A percentile compares a stretch with the other conserved stretches of the same genome.
Conservation (phyloP, 2,797 vertebrate species). For the Synaphobranchus kaupii region DNA sequence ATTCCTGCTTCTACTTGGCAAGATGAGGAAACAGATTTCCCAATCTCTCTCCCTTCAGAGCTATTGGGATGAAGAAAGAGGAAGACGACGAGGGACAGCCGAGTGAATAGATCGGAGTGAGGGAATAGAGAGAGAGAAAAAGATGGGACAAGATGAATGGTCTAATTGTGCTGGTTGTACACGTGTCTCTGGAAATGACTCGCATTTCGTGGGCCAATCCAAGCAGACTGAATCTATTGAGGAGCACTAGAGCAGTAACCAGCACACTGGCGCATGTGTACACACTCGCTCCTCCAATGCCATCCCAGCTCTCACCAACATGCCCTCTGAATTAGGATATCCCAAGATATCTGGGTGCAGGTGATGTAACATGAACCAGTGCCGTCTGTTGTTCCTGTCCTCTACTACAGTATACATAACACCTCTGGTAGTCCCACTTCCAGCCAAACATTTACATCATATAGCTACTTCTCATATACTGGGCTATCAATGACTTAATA, state of each 20-base stretch:
- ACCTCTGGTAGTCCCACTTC: background rate
- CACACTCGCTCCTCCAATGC: background rate
- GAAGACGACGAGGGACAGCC: background rate
- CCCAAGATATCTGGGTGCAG: background rate
- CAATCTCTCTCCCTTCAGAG: background rate
- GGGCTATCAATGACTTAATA: background rate
- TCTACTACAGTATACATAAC: background rate
- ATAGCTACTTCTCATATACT: background rate
- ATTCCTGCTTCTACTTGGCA: background rate
- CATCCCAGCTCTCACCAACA: background rate
- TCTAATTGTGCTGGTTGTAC: constrained; percentile 19
- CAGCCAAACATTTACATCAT: background rate
- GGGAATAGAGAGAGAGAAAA: background rate
- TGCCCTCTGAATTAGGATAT: background rate
- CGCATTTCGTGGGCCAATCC: constrained; percentile 13
- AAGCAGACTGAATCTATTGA: constrained; percentile 23
- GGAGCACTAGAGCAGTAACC: background rate
- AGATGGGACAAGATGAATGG: constrained; percentile 15
- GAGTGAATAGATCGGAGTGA: background rate
- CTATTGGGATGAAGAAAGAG: background rate
- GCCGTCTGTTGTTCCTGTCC: background rate
- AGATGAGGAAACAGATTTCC: background rate
- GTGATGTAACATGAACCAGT: background rate
- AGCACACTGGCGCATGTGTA: background rate
- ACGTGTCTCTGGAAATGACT: background rate